Base-by-base conservation (phyloP, 2,113 vertebrate species). In the Leptosomus discolor region DNA sequence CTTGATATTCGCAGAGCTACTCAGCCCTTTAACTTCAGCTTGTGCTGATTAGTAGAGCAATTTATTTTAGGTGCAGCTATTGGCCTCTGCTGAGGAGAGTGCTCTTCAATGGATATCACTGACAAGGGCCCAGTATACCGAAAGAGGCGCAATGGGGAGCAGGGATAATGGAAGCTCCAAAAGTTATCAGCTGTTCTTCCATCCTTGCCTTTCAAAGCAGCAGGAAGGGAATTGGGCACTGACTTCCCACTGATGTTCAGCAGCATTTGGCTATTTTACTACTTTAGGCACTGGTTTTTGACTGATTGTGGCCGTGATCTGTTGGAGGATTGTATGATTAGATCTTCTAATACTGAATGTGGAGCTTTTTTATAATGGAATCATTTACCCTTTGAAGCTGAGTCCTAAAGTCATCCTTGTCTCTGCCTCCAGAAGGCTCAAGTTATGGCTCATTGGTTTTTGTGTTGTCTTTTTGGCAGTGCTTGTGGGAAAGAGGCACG, bases 11-110 rank as follows among this genome's bases (percentile, higher is more conserved):
- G 92, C 73, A 91, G 94, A 96, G 85, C 91, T 92, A 96, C 94
- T 97, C 92, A 95, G 90, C 74, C 94, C 94, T 97, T 97, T 97
- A 95, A 92, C 94, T 96, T 97, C 89, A 94, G 91, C 92, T 96
- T 94, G 83, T 76, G 79, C 70, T 96, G 94, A 97, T 96, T 96
- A 90, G 94, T 69, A 91, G 83, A 89, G 77, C 95, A 97, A 97
- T 98, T 97, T 96, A 94, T 96, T 94, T 96, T 95, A 97, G 95
- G 79, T 94, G 68, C 63, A 95, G 76, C 85, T 90, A 89, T 96
- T 92, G 90, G 94, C 86, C 82, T 96, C 78, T 93, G 85, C 85
- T 95, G 95, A 85, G 82, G 82, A 94, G 82, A 93, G 67, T 80
- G 76, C 85, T 93, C 76, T 91, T 95, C 93, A 92, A 96, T 53